Evolutionary conservation across 2,113 vertebrate genomes (phyloP), one percentile per base, ranked within the genome.

Genomic region (Gavialis gangeticus): DNA sequence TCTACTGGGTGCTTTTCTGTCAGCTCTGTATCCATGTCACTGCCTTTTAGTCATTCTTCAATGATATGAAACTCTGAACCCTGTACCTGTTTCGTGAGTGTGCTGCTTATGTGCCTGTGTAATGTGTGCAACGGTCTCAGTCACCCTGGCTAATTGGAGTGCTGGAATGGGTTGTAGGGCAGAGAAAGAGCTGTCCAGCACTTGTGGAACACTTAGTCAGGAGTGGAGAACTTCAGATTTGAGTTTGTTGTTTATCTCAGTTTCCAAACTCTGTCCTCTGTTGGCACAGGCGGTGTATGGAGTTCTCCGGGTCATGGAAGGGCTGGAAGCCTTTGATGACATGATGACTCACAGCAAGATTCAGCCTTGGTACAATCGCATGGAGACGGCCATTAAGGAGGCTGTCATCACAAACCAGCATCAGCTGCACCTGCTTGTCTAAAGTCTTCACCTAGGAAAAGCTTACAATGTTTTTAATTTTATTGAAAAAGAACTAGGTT

Each of bases 221-320:
- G 46, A 46, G 9, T 46, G 46, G 46, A 46, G 46, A 46, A 46
- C 46, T 46, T 46, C 46, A 46, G 46, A 46, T 46, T 46, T 46
- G 46, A 46, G 46, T 46, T 2, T 1, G 5, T 37, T 76, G 66
- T 18, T 14, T 71, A 19, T 75, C 12, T 56, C 27, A 4, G 18
- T 79, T 94, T 59, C 81, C 22, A 2, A 69, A 22, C 59, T 76
- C 18, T 73, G 3, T 91, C 34, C 14, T 85, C 34, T 62, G 18
- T 24, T 17, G 13, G 10, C 89, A 18, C 95, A 99, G 99, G 99
- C 99, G 0, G 99, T 99, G 88, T 99, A 98, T 0, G 99, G 99
- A 0, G 98, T 99, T 16, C 98, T 99, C n/a, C 97, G 99, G 0
- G 99, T 99, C 75, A 99, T 99, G 99, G 99, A 99, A 83, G 99